Percentiles rank a stretch among this genome's conserved stretches.
These are phyloP conservation scores for Exephanes ischioxanthus DNA, from an alignment of 2,888 invertebrate species.

Conservation along the genomic window DNA sequence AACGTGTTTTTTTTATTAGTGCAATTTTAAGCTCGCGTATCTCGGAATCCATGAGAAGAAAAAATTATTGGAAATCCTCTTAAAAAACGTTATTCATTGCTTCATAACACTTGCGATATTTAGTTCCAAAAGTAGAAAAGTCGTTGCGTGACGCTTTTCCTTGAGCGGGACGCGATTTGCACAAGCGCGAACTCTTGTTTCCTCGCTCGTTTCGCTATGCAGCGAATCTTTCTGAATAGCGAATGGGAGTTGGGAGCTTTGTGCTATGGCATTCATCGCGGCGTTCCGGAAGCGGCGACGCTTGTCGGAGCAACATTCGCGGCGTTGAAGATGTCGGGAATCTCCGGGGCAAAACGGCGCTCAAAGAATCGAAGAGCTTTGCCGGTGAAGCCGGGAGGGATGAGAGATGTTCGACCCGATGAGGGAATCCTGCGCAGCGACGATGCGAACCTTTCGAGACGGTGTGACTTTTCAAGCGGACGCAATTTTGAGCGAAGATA, in stretches of 20 bases:
- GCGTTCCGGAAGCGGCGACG: not conserved
- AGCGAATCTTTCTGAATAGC: not conserved
- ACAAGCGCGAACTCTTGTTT: not conserved
- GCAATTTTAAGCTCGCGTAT: no score
- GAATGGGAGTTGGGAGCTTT: not conserved
- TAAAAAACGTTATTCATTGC: no score
- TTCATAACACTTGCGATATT: no score
- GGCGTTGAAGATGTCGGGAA: not conserved
- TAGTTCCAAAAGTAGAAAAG: no score
- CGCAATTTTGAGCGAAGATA: not conserved
- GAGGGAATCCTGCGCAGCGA: not conserved
- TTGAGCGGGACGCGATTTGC: not conserved
- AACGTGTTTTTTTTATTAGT: no score
- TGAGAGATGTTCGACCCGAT: not conserved
- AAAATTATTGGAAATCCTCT: no score
- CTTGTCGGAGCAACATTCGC: not conserved
- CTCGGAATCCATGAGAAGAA: no score
- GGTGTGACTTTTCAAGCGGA: not conserved
- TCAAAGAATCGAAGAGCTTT: not conserved
- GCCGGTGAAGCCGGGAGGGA: not conserved
- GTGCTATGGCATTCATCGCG: not conserved
- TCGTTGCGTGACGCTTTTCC: no score
- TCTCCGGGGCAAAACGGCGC: not conserved
- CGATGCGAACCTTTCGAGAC: not conserved
- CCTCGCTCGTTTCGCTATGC: not conserved